Evolutionary conservation across 1,140 invertebrate species (phyloP), one percentile per base, ranked within the genome.

Genomic region (Tetragnatha versicolor): DNA sequence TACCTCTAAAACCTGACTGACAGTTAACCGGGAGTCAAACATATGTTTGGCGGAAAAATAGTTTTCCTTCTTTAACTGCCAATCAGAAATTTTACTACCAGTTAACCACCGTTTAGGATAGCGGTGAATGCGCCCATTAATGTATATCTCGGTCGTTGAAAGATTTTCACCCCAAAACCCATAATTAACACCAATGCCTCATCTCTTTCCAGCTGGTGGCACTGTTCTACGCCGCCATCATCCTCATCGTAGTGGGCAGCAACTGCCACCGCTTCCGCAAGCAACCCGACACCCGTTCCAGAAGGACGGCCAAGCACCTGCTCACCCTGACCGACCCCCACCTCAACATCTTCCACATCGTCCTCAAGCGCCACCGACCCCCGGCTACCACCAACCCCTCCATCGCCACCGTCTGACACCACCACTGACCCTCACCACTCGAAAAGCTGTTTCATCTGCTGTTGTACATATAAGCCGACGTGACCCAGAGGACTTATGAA

Each of bases 201-300:
- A 12, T 51, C 6, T 35, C n/a, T 22, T 80, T 79, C 3, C 70
- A 85, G 84, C 82, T 85, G 27, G 84, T 85, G 20, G 81, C 84
- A 27, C 79, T 85, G 12, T 85, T 85, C 65, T 85, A 85, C 61
- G 83, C 83, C 12, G 84, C 83, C 33, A 85, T 85, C 68, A 85
- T 85, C 60, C 80, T 84, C 25, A 82, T 85, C 27, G 81, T 85
- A n/a, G 79, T 85, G 22, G 84, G 82, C 9, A 85, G 82, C 37
- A 85, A 85, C 76, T 81, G 82, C 53, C 83, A 83, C 20, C 69
- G 82, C 58, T 80, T 80, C 31, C 70, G 72, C 2, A 53, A 68
- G 3, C 60, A 66, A 2, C 29, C 42, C 12, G 63, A 58, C 0
- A 35, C 27, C n/a, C 25, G 37, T 10, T 12, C 25, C 9, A 63